Evolutionary conservation across 2,113 vertebrate genomes (phyloP).

Genomic region (Neofelis nebulosa): DNA sequence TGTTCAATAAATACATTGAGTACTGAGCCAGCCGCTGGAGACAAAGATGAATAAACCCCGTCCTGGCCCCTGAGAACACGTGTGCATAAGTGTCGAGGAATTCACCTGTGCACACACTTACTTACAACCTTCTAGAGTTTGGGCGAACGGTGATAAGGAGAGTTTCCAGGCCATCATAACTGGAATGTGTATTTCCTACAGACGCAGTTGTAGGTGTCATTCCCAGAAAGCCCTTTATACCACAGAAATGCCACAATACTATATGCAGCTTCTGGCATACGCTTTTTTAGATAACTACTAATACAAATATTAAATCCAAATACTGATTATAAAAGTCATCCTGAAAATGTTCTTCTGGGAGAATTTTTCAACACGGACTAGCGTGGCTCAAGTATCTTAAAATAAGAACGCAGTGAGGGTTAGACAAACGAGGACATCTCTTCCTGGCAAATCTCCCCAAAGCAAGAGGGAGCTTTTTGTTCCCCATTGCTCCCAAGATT

Average conservation of each 20-base stretch:
- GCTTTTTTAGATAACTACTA: background rate
- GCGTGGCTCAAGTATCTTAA: background rate
- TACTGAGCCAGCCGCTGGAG: background rate
- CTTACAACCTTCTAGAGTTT: background rate
- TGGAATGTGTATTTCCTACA: background rate
- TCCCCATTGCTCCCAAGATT: background rate
- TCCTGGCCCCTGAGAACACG: background rate
- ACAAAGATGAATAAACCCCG: background rate
- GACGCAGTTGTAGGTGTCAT: background rate
- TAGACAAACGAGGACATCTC: background rate
- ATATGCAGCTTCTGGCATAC: background rate
- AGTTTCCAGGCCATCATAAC: background rate
- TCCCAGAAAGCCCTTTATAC: background rate
- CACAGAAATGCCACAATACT: background rate
- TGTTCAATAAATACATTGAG: background rate
- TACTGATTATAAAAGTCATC: background rate
- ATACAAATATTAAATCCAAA: background rate
- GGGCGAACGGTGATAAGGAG: background rate
- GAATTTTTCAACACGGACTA: background rate
- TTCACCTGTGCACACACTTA: background rate
- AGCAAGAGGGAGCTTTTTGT: constrained; percentile 37
- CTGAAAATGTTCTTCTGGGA: background rate
- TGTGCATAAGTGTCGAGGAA: background rate
- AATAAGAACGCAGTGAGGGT: background rate
- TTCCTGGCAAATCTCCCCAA: constrained; percentile 9